Base-by-base conservation (phyloP, 2,797 vertebrate genomes). In the Smutsia gigantea region DNA sequence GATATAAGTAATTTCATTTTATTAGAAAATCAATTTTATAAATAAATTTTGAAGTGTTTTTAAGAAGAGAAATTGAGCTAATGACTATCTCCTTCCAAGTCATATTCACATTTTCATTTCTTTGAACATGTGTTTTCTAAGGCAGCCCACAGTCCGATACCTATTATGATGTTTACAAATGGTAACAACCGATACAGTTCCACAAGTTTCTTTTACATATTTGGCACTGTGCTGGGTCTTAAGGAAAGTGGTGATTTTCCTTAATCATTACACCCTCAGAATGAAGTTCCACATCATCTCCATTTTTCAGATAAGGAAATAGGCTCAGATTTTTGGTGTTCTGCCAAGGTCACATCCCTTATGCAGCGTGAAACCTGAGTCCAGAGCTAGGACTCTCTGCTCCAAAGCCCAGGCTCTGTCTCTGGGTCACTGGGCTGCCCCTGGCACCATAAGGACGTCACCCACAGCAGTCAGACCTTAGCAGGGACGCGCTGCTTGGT, bases 1-100 rank as follows among this genome's bases (percentile, higher is more conserved):
- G 17, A 49, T 72, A 9, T 59, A 83, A 89, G 49, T n/a, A 11
- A 66, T 79, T 91, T 87, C 17, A 69, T 61, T 53, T 18, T 57
- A 53, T 69, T 55, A 55, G 37, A 78, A 90, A 89, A 69, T 74
- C 27, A 19, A 2, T 75, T 95, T 90, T 78, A 39, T 59, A 57
- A 78, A 14, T 83, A 23, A 39, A 87, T 83, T 68, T 78, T 63
- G 0, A 53, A 79, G 25, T 42, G 13, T 72, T 88, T 81, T 88
- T 81, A 46, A n/a, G 55, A 84, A 91, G 85, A 83, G 18, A 74
- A 68, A 74, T n/a, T 74, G 6, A 79, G 5, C 39, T 72, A 74
- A 55, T 46, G 53, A 46, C 37, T 53, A 3, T 55, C 13, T 46
- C 49, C 29, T 82, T 59, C 31, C 34, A 63, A 64, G 83, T 69